Evolutionary conservation across 2,888 invertebrate species (phyloP), one percentile per base, ranked within the genome.

Genomic region (Podotricha telesiphe): DNA sequence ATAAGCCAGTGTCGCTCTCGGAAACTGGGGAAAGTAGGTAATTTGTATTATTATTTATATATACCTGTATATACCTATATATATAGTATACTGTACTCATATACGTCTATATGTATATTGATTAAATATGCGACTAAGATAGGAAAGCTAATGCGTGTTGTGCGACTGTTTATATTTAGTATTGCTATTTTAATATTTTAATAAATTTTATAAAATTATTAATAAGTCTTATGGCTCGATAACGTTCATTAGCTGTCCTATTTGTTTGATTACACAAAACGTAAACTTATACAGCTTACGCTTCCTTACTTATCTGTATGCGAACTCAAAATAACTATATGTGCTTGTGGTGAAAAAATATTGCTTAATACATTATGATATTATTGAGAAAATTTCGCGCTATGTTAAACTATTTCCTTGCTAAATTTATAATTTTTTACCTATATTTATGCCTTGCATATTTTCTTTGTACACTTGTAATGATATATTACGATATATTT

Each of bases 151-250:
- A 28, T 53, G 28, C 53, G 28, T 28, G 53, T 53, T 15, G 22
- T 53, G 53, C 53, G 53, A 53, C 15, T 53, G 28, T 28, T 34
- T 53, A 34, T 53, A 28, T 53, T 53, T 53, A n/a, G n/a, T 15
- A 53, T 7, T 10, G 28, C 13, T 42, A 42, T 7, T 37, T 53
- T 8, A n/a, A n/a, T 20, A 28, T n/a, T 22, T 51, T 51, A 28
- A 7, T 8, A 22, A 51, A 22, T 50, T 15, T 11, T 50, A 11
- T 13, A 13, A 13, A 5, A 10, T 37, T 37, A 8, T 37, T 37
- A n/a, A n/a, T n/a, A n/a, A n/a, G n/a, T n/a, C n/a, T n/a, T 28
- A 28, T 6, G 42, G 13, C 13, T 2, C 11, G 1, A 13, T 20
- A 20, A 11, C 6, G 20, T 19, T 19, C 17, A n/a, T 19, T 17